Evolutionary conservation across 2,113 vertebrate genomes (phyloP).

Genomic region (Tympanuchus pallidicinctus): DNA sequence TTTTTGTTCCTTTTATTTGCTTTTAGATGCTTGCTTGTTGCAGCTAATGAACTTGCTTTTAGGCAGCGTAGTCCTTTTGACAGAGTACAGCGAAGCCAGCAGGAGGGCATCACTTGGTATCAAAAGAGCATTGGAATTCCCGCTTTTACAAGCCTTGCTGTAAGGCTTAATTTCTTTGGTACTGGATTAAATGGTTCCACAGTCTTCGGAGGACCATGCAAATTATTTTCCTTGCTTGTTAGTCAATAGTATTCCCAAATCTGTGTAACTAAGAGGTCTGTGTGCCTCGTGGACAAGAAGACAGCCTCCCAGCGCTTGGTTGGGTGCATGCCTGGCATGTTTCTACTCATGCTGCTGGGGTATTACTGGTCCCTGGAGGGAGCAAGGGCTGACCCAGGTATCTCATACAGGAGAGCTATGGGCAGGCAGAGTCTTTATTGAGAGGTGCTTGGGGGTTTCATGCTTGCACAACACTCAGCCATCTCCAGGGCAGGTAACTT

Average conservation of each 20-base stretch:
- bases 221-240: conserved; percentile 44
- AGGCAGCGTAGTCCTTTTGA: background rate
- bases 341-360: background rate
- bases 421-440: background rate
- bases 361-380: background rate
- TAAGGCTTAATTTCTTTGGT: conserved; percentile 7
- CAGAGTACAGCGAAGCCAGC: background rate
- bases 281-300: conserved; percentile 16
- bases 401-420: background rate
- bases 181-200: background rate
- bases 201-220: conserved; percentile 7
- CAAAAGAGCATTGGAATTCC: conserved; percentile 4
- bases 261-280: conserved; percentile 35
- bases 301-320: conserved; percentile 1
- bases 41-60: background rate
- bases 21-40: background rate
- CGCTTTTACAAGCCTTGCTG: background rate
- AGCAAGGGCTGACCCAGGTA: background rate
- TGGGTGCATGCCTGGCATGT: background rate
- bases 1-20: background rate
- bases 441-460: background rate
- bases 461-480: background rate
- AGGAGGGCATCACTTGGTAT: conserved; percentile 8
- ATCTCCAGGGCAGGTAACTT: background rate
- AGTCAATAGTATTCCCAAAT: background rate